Base-by-base conservation (phyloP, 1,140 invertebrate genomes). In the Stenopsyche tienmushanensis region DNA sequence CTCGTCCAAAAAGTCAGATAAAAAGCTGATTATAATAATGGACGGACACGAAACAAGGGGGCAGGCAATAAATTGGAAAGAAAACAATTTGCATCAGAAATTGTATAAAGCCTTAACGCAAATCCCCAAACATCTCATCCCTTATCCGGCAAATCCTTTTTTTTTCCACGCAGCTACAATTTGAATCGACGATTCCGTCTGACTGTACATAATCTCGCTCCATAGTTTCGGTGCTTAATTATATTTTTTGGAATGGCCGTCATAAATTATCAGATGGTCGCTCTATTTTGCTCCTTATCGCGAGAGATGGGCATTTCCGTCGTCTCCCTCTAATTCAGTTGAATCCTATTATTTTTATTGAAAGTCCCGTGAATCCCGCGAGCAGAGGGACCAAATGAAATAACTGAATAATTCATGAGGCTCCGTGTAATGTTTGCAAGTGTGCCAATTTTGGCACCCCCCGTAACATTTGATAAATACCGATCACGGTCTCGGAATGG, bases 301-400 rank as follows among this genome's bases (percentile, higher is more conserved):
- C 45, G 23, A 49, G 18, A 21, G 18, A 15, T 18, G 45, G 5
- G 42, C 45, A 49, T 42, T n/a, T 15, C 1, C 45, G 45, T 5
- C 42, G 10, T 17, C 10, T 18, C 45, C 13, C 45, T 49, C 45
- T 49, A 49, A 49, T 49, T 49, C 45, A 49, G 45, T 49, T 17
- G 23, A 49, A 49, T 49, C 45, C 45, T 49, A 49, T 49, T 49
- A 49, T 49, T 49, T 49, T 49, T 49, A 49, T 49, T 49, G 45
- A 49, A 49, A 49, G 45, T 49, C 10, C 45, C 18, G 45, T 20
- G 1, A 49, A 20, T 21, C 23, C 23, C 18, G 3, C 18, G 45
- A 15, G 45, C 17, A 49, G 23, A 20, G 45, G 17, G 45, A 3
- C 45, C 42, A 9, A 42, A 42, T 20, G 45, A 49, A 49, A 49